A percentile compares a stretch with the other conserved stretches of the same genome.
These are phyloP conservation scores for Neotoma lepida DNA, from an alignment of 2,113 vertebrate genomes.

Conservation along the genomic window DNA sequence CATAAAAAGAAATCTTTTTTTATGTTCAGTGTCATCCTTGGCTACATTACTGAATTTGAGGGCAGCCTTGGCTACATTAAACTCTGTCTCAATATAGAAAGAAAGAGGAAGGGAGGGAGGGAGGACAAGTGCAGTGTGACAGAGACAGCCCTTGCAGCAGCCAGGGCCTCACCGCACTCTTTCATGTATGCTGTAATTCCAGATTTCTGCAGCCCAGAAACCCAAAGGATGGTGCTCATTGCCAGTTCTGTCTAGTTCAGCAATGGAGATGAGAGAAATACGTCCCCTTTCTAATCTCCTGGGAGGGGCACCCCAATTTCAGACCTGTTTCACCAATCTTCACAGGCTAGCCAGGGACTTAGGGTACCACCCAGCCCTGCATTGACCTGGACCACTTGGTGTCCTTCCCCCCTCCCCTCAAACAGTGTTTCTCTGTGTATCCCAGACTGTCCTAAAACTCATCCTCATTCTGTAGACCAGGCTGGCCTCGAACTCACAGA, in stretches of 20 bases:
- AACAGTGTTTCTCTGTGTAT: neutral
- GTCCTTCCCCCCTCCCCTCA: fast-evolving
- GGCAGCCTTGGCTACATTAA: neutral
- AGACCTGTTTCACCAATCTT: neutral
- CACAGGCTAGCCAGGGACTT: neutral
- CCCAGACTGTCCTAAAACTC: neutral
- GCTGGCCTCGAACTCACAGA: neutral
- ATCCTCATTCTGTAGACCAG: neutral
- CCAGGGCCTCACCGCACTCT: neutral
- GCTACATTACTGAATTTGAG: neutral
- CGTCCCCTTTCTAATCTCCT: neutral
- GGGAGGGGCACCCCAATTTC: neutral
- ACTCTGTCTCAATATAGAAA: neutral
- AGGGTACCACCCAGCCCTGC: neutral
- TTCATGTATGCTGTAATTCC: neutral
- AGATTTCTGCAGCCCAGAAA: neutral
- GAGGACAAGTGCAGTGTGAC: neutral
- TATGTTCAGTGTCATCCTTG: neutral
- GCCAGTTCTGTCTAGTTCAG: neutral
- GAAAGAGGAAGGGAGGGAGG: neutral
- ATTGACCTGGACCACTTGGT: neutral
- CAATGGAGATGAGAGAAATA: neutral
- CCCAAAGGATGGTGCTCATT: neutral
- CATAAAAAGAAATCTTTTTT: neutral
- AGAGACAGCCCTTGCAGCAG: no score